phyloP scores from a whole-genome alignment of 1,140 invertebrate species.

The Platyscapa corneri region DNA sequence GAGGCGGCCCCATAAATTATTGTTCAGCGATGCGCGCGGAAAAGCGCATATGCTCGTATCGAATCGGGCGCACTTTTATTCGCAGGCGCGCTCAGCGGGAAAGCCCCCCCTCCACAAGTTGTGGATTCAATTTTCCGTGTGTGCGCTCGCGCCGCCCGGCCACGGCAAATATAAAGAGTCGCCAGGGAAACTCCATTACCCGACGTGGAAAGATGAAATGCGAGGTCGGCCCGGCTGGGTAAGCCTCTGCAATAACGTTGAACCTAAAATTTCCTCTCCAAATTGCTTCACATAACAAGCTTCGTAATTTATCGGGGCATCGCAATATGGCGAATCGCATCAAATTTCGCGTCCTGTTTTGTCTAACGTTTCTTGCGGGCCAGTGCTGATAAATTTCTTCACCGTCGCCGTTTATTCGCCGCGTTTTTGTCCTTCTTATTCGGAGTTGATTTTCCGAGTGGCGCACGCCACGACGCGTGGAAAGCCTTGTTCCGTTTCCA shows the following conservation, averaged over 20 bases:
- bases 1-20: slow-evolving; percentile 41
- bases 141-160: not conserved
- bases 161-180: slow-evolving; percentile 50
- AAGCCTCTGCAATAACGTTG: slow-evolving; percentile 31
- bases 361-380: not conserved
- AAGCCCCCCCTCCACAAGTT: slow-evolving; percentile 31
- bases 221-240: not conserved
- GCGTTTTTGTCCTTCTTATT: not conserved
- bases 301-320: slow-evolving; percentile 33
- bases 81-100: not conserved
- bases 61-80: not conserved
- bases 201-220: slow-evolving; percentile 45
- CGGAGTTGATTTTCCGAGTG: not conserved
- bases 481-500: too few species aligned
- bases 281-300: slow-evolving; percentile 19
- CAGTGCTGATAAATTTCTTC: slow-evolving; percentile 5
- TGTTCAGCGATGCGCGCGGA: slow-evolving; percentile 40
- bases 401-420: not conserved
- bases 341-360: slow-evolving; percentile 11
- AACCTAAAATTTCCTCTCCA: slow-evolving; percentile 23
- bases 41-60: slow-evolving; percentile 13
- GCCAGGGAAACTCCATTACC: slow-evolving; percentile 52
- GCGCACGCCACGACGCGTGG: too few species aligned
- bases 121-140: slow-evolving; percentile 52
- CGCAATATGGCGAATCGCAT: slow-evolving; percentile 8